Conservation (phyloP, 2,888 invertebrate species). For the Creontiades dilutus region DNA sequence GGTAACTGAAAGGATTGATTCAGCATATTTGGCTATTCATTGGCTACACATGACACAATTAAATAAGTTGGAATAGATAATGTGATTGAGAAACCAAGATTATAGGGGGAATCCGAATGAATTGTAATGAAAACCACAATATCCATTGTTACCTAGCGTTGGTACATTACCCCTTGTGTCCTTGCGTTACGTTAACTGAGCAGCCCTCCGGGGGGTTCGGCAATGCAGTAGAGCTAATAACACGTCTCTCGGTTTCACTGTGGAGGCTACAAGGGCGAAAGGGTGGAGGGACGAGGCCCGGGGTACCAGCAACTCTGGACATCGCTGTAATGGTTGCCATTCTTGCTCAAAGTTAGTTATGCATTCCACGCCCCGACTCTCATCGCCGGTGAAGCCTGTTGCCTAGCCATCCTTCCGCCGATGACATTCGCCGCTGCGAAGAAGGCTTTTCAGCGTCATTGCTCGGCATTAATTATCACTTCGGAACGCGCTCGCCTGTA, state of each 20-base stretch:
- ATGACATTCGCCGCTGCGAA: constrained; percentile 26
- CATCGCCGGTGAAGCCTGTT: constrained; percentile 55
- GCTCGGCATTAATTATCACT: constrained; percentile 55
- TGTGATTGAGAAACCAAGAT: too few relatives aligned
- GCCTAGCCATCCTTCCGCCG: constrained; percentile 41
- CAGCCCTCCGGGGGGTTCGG: not conserved
- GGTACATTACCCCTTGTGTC: too few relatives aligned
- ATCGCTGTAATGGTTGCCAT: constrained; percentile 66
- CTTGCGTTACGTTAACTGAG: not conserved
- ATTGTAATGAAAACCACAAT: constrained; percentile 32
- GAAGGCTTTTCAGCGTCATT: constrained; percentile 26
- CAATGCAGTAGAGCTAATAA: constrained; percentile 63
- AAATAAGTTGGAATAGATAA: too few relatives aligned
- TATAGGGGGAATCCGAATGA: not conserved
- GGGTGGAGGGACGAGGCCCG: not conserved
- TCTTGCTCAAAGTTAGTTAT: constrained; percentile 69
- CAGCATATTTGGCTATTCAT: too few relatives aligned
- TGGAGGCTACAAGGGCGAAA: not conserved
- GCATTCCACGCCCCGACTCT: constrained; percentile 62
- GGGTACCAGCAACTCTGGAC: constrained; percentile 62
- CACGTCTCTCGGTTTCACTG: constrained; percentile 23
- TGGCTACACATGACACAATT: too few relatives aligned
- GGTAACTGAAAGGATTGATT: too few relatives aligned
- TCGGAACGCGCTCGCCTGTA: not conserved
- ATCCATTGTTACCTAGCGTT: too few relatives aligned